Base-by-base conservation (phyloP, 2,113 vertebrate species). In the Phylloscopus trochilus region DNA sequence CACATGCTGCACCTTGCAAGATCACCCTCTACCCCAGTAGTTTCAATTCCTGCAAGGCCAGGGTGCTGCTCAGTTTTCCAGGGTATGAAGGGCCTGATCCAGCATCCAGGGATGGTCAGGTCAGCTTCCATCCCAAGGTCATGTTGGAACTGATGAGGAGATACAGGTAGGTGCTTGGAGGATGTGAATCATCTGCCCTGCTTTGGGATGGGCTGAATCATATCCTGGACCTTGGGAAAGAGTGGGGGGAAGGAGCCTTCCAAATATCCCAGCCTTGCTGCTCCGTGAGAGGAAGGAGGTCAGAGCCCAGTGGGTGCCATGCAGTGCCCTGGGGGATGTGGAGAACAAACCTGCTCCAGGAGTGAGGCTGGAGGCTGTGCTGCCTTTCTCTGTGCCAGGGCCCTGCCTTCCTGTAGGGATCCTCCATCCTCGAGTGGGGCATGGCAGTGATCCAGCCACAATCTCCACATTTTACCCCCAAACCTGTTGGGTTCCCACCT, bases 181-280 rank as follows among this genome's bases (percentile, higher is more conserved):
- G 67, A 70, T 74, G 55, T 46, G 70, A 93, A 68, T 68, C 85
- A 64, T 11, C 82, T 90, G n/a, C 66, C 8, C 2, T 46, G 49
- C 46, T 83, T 85, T 69, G 75, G 78, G 62, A 53, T 68, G 75
- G 37, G 63, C 49, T 87, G 87, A 89, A 75, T 82, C 64, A 46
- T 4, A 43, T n/a, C 69, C 87, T 60, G 37, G 15, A 21, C 56
- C 73, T 64, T 13, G 35, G 47, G 14, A 23, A 73, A 37, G 52
- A 5, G 1, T 12, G 2, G 1, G 1, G 46, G 18, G 12, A 11
- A 76, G 39, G 26, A 76, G 10, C 37, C 24, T 84, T 35, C 52
- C 58, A 43, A 64, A 51, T 23, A 46, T 35, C 60, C 52, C 55
- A 23, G 19, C 7, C 67, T 27, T 60, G n/a, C 23, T 80, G 66